phyloP scores from a whole-genome alignment of 2,888 invertebrate genomes.

The Pachycephus smyrnensis region DNA sequence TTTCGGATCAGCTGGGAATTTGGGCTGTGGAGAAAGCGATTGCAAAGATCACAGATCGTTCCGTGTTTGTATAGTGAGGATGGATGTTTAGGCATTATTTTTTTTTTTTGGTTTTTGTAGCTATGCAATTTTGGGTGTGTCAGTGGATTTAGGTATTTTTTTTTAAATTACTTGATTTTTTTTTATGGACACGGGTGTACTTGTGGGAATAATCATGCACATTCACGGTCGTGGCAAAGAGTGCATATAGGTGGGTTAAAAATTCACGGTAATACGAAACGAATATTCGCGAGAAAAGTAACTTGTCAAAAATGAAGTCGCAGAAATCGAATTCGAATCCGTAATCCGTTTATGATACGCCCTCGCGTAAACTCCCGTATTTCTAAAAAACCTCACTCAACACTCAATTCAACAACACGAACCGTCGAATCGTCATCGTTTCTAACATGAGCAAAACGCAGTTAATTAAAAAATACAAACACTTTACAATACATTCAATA shows the following conservation, averaged over 20 bases:
- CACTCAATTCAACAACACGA: slow-evolving; percentile 44
- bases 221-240: neutral
- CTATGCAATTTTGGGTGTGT: neutral
- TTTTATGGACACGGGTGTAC: neutral
- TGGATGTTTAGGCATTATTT: neutral
- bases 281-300: neutral
- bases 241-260: neutral
- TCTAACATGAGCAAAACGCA: slow-evolving; percentile 55
- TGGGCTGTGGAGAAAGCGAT: slow-evolving; percentile 45
- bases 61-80: slow-evolving; percentile 20
- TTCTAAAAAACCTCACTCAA: slow-evolving; percentile 7
- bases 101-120: slow-evolving; percentile 1
- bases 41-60: slow-evolving; percentile 61
- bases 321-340: neutral
- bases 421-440: slow-evolving; percentile 7
- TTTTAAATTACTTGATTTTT: neutral
- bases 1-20: slow-evolving; percentile 10
- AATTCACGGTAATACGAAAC: neutral
- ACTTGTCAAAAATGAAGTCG: neutral
- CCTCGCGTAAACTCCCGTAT: neutral
- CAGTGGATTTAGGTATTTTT: neutral
- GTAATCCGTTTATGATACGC: neutral
- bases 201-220: neutral
- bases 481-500: slow-evolving; percentile 44
- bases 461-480: slow-evolving; percentile 57